phyloP scores from a whole-genome alignment of 2,888 invertebrate genomes.

The Eledone cirrhosa region DNA sequence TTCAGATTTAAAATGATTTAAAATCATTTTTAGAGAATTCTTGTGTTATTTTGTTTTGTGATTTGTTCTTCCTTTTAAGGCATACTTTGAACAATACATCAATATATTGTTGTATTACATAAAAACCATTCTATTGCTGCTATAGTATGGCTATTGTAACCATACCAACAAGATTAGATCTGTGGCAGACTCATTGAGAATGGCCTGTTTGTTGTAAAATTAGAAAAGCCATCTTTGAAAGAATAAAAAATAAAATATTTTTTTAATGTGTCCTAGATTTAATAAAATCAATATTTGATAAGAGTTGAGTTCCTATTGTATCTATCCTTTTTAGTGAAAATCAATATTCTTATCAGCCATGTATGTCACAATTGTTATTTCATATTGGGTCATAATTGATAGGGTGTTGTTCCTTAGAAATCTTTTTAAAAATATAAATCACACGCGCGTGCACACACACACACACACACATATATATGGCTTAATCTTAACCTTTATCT shows the following conservation, averaged over 20 bases:
- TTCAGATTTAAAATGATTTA: too few relatives aligned
- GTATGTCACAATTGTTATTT: conserved; percentile 8
- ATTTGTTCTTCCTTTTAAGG: too few relatives aligned
- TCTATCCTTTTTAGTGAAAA: conserved; percentile 25
- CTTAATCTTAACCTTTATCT: too few relatives aligned
- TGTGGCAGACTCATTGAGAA: conserved; percentile 14
- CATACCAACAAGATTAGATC: conserved; percentile 22
- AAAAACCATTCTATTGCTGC: too few relatives aligned
- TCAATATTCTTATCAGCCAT: conserved; percentile 19
- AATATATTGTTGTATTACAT: too few relatives aligned
- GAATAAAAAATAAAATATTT: not conserved
- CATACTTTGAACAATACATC: too few relatives aligned
- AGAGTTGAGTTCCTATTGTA: conserved; percentile 17
- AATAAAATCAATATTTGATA: conserved; percentile 25
- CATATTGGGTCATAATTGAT: not conserved
- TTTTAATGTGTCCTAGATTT: conserved; percentile 14
- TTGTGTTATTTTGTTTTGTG: too few relatives aligned
- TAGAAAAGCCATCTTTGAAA: conserved; percentile 14
- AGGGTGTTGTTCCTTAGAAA: too few relatives aligned
- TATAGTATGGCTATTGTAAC: conserved; percentile 11
- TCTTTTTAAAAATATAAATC: too few relatives aligned
- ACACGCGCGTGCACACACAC: too few relatives aligned
- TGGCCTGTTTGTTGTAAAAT: conserved; percentile 7
- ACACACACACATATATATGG: too few relatives aligned
- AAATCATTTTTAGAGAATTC: too few relatives aligned